These are phyloP conservation scores for Stenchaetothrips biformis DNA, from an alignment of 2,888 invertebrate species.

Conservation along the genomic window DNA sequence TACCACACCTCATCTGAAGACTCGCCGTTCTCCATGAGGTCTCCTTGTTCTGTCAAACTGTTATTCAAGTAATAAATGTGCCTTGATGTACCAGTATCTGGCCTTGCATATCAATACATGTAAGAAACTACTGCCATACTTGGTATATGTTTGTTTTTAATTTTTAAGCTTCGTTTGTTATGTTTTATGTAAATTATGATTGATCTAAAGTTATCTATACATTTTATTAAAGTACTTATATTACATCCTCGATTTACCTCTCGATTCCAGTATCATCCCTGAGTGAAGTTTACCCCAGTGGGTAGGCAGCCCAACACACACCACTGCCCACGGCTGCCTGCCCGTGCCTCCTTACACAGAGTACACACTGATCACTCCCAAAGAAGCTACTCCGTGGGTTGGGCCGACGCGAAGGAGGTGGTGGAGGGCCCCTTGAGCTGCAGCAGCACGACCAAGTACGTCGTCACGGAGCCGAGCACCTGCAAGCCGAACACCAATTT, in stretches of 20 bases:
- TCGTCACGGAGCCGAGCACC: no score
- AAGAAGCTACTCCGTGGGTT: no score
- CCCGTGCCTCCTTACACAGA: no score
- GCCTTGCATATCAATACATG: not conserved
- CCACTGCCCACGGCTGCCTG: no score
- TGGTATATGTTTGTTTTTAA: slow-evolving; percentile 8
- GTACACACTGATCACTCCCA: no score
- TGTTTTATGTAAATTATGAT: slow-evolving; percentile 20
- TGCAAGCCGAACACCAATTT: no score
- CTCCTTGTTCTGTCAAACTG: not conserved
- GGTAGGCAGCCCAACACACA: no score
- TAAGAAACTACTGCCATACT: slow-evolving; percentile 21
- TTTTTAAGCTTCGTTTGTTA: slow-evolving; percentile 14
- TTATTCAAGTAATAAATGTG: slow-evolving; percentile 13
- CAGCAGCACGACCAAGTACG: no score
- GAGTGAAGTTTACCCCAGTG: no score
- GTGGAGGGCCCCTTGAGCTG: no score
- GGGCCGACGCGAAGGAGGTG: no score
- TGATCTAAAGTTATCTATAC: slow-evolving; percentile 20
- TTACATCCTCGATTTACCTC: not conserved
- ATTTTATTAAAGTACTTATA: slow-evolving; percentile 18
- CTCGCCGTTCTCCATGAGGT: not conserved
- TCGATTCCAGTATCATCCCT: no score
- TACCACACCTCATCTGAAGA: not conserved
- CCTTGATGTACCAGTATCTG: slow-evolving; percentile 9